Conservation (phyloP, 2,113 vertebrate genomes). For the Syngnathoides biaculeatus region DNA sequence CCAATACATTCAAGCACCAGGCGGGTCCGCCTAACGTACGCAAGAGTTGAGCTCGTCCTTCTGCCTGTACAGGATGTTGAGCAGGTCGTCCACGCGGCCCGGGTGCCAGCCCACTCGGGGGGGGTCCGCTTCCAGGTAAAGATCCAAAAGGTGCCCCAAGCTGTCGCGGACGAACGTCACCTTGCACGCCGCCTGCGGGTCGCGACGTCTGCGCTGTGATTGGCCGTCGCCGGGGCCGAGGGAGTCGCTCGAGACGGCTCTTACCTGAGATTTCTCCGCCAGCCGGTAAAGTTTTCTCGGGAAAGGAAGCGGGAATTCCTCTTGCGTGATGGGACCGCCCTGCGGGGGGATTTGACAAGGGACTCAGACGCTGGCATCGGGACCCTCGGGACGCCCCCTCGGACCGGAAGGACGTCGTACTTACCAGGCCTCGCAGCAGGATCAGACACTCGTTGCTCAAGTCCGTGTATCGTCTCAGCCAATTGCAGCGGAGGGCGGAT, state of each 20-base stretch:
- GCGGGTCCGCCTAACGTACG: too few species aligned
- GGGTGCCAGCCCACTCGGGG: background rate
- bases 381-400: background rate
- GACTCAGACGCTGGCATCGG: too few species aligned
- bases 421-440: slow-evolving; percentile 28
- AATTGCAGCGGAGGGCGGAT: slow-evolving; percentile 39
- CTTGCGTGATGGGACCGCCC: background rate
- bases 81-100: background rate
- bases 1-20: too few species aligned
- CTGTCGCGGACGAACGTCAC: background rate
- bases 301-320: background rate
- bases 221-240: background rate
- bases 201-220: background rate
- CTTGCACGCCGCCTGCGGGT: background rate
- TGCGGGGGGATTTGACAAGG: background rate
- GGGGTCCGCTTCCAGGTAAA: background rate
- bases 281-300: background rate
- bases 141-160: background rate
- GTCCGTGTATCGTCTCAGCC: slow-evolving; percentile 17
- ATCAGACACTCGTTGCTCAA: slow-evolving; percentile 10
- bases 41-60: background rate
- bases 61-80: background rate
- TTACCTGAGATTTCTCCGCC: background rate
- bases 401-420: background rate
- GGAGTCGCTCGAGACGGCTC: background rate